These are phyloP conservation scores for Balaenoptera acutorostrata DNA, from an alignment of 2,113 vertebrate species.

Conservation along the genomic window DNA sequence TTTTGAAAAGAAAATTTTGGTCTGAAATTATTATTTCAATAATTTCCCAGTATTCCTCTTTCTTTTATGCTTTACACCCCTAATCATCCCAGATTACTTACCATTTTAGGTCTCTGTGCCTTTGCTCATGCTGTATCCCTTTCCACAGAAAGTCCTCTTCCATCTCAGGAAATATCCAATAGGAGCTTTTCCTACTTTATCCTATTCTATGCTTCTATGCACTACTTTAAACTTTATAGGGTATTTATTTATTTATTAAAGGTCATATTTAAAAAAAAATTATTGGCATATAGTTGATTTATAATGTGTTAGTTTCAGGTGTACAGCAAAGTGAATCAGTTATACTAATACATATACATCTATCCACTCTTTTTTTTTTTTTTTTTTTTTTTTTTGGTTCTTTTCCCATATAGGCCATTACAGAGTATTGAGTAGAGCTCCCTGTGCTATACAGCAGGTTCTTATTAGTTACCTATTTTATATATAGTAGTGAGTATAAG, in stretches of 20 bases:
- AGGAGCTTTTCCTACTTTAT: not conserved
- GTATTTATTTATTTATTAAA: not conserved
- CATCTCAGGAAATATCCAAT: not conserved
- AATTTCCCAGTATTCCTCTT: not conserved
- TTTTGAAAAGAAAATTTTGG: not conserved
- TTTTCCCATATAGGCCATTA: not conserved
- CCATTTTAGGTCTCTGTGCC: not conserved
- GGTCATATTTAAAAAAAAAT: not conserved
- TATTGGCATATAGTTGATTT: not conserved
- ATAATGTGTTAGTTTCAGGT: not conserved
- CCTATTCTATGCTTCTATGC: not conserved
- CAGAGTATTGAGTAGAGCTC: not conserved
- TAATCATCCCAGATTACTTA: not conserved
- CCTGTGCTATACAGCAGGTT: not conserved
- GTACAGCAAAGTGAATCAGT: not conserved
- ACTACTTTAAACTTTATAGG: not conserved
- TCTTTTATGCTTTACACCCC: not conserved
- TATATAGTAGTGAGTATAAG: not conserved
- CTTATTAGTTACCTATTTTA: not conserved
- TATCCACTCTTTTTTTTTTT: not conserved
- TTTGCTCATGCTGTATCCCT: not conserved
- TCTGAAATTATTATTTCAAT: not conserved
- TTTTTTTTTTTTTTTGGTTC: not conserved
- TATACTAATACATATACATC: not conserved
- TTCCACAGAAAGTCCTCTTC: not conserved